Evolutionary conservation across 2,113 vertebrate species (phyloP), one percentile per base, ranked within the genome.

Genomic region (Nothoprocta perdicaria): DNA sequence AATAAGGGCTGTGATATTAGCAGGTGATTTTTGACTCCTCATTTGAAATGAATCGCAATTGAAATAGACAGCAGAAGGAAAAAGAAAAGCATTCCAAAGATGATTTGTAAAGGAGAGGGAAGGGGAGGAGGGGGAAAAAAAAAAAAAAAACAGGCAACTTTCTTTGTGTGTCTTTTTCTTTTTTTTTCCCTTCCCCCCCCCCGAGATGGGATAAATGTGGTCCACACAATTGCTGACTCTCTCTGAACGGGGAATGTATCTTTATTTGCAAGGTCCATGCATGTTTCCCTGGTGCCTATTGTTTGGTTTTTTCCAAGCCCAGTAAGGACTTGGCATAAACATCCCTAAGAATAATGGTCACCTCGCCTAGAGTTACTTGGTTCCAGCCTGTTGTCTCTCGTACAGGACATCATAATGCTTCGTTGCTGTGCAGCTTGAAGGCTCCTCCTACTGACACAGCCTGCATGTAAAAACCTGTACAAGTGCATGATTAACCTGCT

Each of bases 401-500:
- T 14, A 50, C 15, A 7, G 40, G 68, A 16, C 23, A 2, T 71
- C 33, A 8, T 24, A 3, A 33, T n/a, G 52, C n/a, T 50, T n/a
- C 63, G 21, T 4, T 71, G 79, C 78, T 79, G 41, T 52, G 74
- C 80, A 82, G 71, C 53, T 81, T 17, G 13, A 24, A 72, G 27
- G 40, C 43, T 61, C 19, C 89, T 55, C 3, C 72, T 85, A 15
- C 57, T 48, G 35, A 58, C 94, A 38, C 75, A 52, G 79, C 10
- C 8, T 95, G 96, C 92, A 93, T 81, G 92, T 75, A 6, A 43
- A 65, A 61, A 9, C 2, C 9, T 81, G 67, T 58, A 55, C 92
- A 86, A 29, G 52, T 95, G 97, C 97, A 98, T 96, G 97, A 58
- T 52, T 53, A 41, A 75, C 6, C 71, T 69, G 4, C 4, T 13